These are phyloP conservation scores for Andrena hattorfiana DNA, from an alignment of 2,888 invertebrate species.

Conservation along the genomic window DNA sequence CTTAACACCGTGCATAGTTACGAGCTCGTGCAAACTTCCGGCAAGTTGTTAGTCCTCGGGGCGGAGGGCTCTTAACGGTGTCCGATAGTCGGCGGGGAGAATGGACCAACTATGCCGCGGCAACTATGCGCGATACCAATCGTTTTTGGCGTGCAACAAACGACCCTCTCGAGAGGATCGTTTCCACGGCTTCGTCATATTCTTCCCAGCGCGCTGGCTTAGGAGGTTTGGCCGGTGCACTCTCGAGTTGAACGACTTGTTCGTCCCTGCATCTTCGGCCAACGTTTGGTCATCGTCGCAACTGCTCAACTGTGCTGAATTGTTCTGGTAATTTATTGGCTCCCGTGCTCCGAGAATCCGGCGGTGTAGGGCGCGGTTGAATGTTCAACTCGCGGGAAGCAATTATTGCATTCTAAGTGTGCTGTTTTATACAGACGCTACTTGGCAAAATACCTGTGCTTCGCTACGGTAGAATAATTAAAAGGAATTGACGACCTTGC, in stretches of 20 bases:
- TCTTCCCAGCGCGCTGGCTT: slow-evolving; percentile 10
- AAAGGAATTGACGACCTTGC: too few species aligned
- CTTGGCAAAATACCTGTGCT: too few species aligned
- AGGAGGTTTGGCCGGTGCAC: slow-evolving; percentile 43
- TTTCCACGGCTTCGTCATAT: slow-evolving; percentile 53
- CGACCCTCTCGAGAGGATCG: slow-evolving; percentile 56
- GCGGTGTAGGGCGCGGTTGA: not conserved
- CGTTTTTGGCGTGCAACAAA: slow-evolving; percentile 52
- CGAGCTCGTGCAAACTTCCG: slow-evolving; percentile 49
- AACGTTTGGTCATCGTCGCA: slow-evolving; percentile 25
- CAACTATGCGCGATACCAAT: slow-evolving; percentile 67
- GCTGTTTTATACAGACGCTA: too few species aligned
- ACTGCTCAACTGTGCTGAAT: slow-evolving; percentile 3
- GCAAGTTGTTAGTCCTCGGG: slow-evolving; percentile 54
- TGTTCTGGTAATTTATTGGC: not conserved
- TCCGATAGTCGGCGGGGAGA: slow-evolving; percentile 48
- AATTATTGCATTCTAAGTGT: not conserved
- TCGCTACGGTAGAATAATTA: too few species aligned
- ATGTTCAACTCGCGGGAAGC: not conserved
- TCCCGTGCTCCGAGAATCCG: not conserved
- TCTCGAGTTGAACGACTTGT: slow-evolving; percentile 9
- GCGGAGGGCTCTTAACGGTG: slow-evolving; percentile 55
- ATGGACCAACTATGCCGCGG: slow-evolving; percentile 62
- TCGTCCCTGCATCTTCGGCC: slow-evolving; percentile 15
- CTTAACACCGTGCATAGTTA: slow-evolving; percentile 57